Conservation (phyloP, 2,797 vertebrate species). For the Amblyopsis hoosieri region DNA sequence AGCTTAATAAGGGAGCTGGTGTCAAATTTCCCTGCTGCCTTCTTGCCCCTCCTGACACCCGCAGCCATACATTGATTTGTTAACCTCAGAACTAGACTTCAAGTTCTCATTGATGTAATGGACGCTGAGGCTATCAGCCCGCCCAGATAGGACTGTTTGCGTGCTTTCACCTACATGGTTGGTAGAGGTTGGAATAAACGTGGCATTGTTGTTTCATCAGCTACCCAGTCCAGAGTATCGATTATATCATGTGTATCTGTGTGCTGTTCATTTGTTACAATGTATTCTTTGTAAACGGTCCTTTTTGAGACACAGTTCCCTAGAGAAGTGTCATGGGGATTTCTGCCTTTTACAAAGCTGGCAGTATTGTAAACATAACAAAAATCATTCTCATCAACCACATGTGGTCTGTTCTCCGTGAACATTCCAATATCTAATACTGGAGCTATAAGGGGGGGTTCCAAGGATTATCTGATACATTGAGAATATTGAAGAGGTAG, state of each 20-base stretch:
- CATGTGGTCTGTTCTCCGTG: too few relatives aligned
- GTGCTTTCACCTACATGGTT: slow-evolving; percentile 25
- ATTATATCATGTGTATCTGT: slow-evolving; percentile 7
- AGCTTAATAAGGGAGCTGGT: slow-evolving; percentile 55
- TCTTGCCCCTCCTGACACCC: slow-evolving; percentile 54
- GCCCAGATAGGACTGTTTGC: slow-evolving; percentile 42
- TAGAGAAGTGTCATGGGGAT: too few relatives aligned
- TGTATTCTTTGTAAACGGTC: not conserved
- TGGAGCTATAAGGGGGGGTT: too few relatives aligned
- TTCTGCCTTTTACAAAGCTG: too few relatives aligned
- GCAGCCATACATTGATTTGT: slow-evolving; percentile 62
- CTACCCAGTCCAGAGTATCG: not conserved
- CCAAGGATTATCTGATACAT: too few relatives aligned
- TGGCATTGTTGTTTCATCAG: slow-evolving; percentile 10
- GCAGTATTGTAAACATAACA: too few relatives aligned
- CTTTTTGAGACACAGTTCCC: too few relatives aligned
- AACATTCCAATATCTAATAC: too few relatives aligned
- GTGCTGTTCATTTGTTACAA: not conserved
- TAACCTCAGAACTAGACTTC: slow-evolving; percentile 48
- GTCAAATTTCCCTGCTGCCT: slow-evolving; percentile 67
- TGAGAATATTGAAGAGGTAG: too few relatives aligned
- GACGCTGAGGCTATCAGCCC: slow-evolving; percentile 32
- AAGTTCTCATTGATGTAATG: slow-evolving; percentile 45
- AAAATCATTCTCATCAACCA: too few relatives aligned
- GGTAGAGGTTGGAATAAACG: slow-evolving; percentile 31